These are phyloP conservation scores for Gobio gobio DNA, from an alignment of 2,113 vertebrate species.

Conservation along the genomic window DNA sequence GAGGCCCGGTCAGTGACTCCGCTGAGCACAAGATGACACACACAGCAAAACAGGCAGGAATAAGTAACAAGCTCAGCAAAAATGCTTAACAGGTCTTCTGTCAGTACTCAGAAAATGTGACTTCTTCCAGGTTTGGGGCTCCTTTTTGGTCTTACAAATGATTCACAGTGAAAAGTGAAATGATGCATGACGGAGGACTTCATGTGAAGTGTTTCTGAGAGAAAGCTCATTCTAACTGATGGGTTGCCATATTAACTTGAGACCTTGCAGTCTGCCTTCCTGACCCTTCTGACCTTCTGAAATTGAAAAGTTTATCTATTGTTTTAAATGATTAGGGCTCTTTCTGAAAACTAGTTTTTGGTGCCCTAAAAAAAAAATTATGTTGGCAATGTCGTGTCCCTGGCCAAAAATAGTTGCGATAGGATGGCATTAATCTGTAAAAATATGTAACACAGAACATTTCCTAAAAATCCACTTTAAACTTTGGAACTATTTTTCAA, in stretches of 20 bases:
- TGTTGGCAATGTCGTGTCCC: too few species aligned
- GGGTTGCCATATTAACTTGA: constrained; percentile 33
- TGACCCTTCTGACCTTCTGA: background rate
- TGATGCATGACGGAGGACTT: background rate
- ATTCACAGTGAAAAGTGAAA: constrained; percentile 41
- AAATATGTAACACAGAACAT: too few species aligned
- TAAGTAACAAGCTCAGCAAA: constrained; percentile 25
- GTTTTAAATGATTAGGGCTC: constrained; percentile 16
- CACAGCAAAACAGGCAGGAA: constrained; percentile 30
- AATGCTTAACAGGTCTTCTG: constrained; percentile 50
- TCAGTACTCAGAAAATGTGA: background rate
- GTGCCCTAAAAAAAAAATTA: too few species aligned
- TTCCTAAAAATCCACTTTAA: too few species aligned
- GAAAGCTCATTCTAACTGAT: background rate
- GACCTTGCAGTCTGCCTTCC: constrained; percentile 2
- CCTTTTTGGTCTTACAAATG: constrained; percentile 23
- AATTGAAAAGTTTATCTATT: constrained; percentile 19
- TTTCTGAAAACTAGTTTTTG: too few species aligned
- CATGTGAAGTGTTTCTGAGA: constrained; percentile 30
- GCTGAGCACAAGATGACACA: constrained; percentile 36
- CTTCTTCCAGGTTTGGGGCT: constrained; percentile 16
- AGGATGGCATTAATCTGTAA: too few species aligned
- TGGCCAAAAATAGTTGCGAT: too few species aligned
- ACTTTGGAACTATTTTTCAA: too few species aligned
- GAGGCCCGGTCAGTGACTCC: constrained; percentile 25